phyloP scores from a whole-genome alignment of 2,113 vertebrate species.

The Symphodus melops region DNA sequence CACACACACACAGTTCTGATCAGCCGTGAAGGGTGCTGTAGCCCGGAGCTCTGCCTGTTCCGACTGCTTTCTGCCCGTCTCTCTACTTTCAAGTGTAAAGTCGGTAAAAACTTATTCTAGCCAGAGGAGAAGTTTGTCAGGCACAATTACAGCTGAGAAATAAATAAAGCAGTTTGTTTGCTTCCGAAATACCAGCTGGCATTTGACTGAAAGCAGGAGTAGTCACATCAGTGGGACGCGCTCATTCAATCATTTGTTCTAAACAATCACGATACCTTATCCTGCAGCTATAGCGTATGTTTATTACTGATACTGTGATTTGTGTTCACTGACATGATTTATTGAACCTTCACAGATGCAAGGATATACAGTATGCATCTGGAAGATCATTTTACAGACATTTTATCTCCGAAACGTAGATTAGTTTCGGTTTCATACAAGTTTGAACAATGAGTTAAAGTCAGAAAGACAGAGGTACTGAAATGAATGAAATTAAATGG shows the following conservation, averaged over 20 bases:
- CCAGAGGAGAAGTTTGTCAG: conserved; percentile 31
- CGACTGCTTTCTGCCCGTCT: conserved; percentile 31
- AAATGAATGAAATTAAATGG: too few species aligned
- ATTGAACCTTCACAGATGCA: conserved; percentile 26
- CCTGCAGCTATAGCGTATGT: conserved; percentile 20
- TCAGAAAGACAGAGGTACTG: neutral
- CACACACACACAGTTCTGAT: conserved; percentile 34
- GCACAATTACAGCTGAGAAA: conserved; percentile 32
- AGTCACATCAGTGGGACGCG: conserved; percentile 19
- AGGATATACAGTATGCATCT: neutral
- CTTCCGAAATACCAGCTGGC: conserved; percentile 44
- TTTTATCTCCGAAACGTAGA: conserved; percentile 1
- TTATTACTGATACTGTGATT: conserved; percentile 26
- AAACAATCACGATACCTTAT: neutral
- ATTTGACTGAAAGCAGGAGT: conserved; percentile 26
- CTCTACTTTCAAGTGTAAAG: conserved; percentile 62
- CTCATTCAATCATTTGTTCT: conserved; percentile 27
- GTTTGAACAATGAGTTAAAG: neutral
- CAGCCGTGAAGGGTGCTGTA: conserved; percentile 48
- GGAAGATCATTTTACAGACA: neutral
- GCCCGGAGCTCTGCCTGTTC: conserved; percentile 59
- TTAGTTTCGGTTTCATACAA: neutral
- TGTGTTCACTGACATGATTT: conserved; percentile 19
- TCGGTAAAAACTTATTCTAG: conserved; percentile 53
- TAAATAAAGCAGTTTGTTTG: conserved; percentile 45